A percentile compares a stretch with the other conserved stretches of the same genome.
These are phyloP conservation scores for Pelvicachromis taeniatus DNA, from an alignment of 2,113 vertebrate genomes.

Conservation along the genomic window DNA sequence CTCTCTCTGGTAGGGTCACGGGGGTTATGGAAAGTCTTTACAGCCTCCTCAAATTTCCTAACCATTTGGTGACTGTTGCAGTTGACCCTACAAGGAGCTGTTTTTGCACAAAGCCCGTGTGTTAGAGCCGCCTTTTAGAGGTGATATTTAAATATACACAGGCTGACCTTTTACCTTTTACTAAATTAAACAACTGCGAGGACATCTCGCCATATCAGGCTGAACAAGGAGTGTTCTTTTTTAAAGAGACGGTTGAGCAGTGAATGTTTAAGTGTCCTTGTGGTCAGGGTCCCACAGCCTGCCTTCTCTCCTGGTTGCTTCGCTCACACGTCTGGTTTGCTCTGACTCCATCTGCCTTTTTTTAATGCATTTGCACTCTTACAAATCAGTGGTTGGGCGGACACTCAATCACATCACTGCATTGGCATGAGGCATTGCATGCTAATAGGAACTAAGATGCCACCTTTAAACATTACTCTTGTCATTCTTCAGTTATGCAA, in stretches of 20 bases:
- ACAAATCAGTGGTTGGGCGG: neutral
- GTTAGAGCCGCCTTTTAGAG: neutral
- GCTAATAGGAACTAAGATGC: slow-evolving; percentile 8
- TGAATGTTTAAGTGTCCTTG: slow-evolving; percentile 53
- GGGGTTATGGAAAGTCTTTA: neutral
- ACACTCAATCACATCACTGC: slow-evolving; percentile 19
- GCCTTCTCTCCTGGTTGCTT: neutral
- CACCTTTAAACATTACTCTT: neutral
- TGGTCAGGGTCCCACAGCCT: neutral
- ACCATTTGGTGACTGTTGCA: neutral
- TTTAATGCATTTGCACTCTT: neutral
- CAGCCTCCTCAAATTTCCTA: neutral
- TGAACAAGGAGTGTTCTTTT: slow-evolving; percentile 33
- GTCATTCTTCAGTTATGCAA: neutral
- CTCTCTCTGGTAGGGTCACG: neutral
- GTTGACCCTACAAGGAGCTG: neutral
- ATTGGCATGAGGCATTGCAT: slow-evolving; percentile 11
- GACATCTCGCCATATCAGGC: slow-evolving; percentile 10
- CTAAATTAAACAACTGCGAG: neutral
- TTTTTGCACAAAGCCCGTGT: neutral
- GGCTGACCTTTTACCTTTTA: neutral
- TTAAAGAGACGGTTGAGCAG: slow-evolving; percentile 35
- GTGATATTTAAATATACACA: neutral
- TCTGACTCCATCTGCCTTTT: neutral
- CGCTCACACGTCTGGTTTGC: neutral